Evolutionary conservation across 2,888 invertebrate genomes (phyloP), one percentile per base, ranked within the genome.

Genomic region (Gerosis bhagava): DNA sequence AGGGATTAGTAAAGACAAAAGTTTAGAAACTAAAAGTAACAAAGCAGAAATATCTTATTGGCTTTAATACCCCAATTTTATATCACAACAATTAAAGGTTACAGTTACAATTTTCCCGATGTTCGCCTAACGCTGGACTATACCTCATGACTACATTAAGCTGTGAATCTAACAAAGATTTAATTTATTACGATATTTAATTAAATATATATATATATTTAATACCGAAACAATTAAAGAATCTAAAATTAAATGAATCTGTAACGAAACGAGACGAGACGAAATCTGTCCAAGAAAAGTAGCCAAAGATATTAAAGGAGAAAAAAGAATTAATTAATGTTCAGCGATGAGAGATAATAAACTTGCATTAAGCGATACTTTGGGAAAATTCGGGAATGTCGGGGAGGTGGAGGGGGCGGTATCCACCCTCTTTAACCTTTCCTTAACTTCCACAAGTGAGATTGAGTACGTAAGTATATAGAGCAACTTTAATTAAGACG

Each of bases 321-420:
- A 63, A 65, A 70, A 74, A 74, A n/a, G 65, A 73, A 83, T 79
- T 78, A 84, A 84, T 83, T 80, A 83, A 77, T 70, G 71, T 60
- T 70, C 70, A 77, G 67, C 73, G 72, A 71, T 72, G 72, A 70
- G 61, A 77, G 83, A 84, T 84, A 84, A 86, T 83, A 83, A 84
- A 84, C 76, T 79, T 81, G 78, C 76, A 83, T 83, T 79, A 81
- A 81, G 75, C 78, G 83, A 81, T 86, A 87, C 84, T 86, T 79
- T 77, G 70, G 75, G 79, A 73, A 76, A 79, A 79, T 81, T 83
- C 71, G 81, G 77, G 77, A 78, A 77, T 73, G 76, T 68, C 62
- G 56, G 65, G 66, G 58, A 56, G 58, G 39, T n/a, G 12, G 57
- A 56, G 60, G 54, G 59, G 53, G 52, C 10, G 54, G 49, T 51